Conservation (phyloP, 2,113 vertebrate genomes). For the Entomyzon cyanotis region DNA sequence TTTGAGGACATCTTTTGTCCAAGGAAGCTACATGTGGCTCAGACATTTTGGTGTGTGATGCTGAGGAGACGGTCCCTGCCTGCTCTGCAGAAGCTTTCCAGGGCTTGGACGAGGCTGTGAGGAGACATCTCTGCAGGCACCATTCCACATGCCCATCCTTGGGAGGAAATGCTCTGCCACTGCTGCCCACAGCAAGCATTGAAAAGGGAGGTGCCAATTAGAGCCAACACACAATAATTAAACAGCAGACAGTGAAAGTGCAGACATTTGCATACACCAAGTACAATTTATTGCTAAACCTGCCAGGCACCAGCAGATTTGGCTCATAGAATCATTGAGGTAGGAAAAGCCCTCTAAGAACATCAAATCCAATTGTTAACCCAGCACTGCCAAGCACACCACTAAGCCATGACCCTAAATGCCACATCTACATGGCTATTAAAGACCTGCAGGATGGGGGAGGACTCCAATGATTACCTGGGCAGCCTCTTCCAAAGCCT, state of each 20-base stretch:
- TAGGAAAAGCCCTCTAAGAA: neutral
- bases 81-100: neutral
- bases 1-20: neutral
- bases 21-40: neutral
- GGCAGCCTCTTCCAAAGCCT: neutral
- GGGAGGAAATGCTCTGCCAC: neutral
- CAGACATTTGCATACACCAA: neutral
- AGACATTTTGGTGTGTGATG: fast-evolving
- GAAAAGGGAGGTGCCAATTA: neutral
- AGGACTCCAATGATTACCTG: neutral
- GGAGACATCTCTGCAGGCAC: neutral
- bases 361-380: neutral
- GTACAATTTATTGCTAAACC: neutral
- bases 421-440: fast-evolving
- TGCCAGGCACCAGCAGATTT: neutral
- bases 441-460: neutral
- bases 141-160: neutral
- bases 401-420: neutral
- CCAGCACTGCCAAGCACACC: neutral
- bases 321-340: neutral
- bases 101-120: neutral
- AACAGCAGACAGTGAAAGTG: neutral
- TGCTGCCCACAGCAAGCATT: neutral
- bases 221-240: neutral
- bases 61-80: neutral